A percentile compares a stretch with the other conserved stretches of the same genome.
Conservation (phyloP, 2,888 invertebrate genomes). For the Bellardia bayeri region DNA sequence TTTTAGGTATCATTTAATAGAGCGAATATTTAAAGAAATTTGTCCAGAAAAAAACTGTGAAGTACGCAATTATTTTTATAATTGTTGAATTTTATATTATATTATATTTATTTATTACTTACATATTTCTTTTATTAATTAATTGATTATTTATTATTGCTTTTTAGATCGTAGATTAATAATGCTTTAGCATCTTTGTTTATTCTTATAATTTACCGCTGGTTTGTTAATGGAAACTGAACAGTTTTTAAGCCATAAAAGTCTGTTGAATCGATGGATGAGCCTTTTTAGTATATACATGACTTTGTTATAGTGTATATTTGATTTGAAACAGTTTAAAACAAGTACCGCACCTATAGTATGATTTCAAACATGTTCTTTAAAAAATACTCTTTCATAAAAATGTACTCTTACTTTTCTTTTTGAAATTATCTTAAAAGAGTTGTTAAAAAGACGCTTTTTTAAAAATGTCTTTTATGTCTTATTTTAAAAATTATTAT, state of each 20-base stretch:
- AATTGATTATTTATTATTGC: constrained; percentile 67
- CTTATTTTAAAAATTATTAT: no score
- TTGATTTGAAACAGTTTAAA: no score
- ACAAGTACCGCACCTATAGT: no score
- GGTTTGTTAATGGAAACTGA: constrained; percentile 28
- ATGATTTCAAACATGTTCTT: no score
- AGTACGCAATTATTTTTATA: constrained; percentile 83
- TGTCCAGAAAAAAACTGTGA: constrained; percentile 83
- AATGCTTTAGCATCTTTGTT: constrained; percentile 48
- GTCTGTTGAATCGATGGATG: no score
- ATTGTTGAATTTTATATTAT: constrained; percentile 79
- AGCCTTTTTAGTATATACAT: no score
- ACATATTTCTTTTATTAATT: not conserved
- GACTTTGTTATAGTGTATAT: no score
- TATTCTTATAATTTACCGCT: constrained; percentile 3
- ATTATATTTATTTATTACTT: constrained; percentile 62
- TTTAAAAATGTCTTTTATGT: no score
- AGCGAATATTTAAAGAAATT: constrained; percentile 82
- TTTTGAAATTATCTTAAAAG: no score
- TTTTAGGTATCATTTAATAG: constrained; percentile 83
- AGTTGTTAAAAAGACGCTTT: no score
- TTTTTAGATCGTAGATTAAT: constrained; percentile 70
- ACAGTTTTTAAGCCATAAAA: not conserved
- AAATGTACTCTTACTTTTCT: no score
- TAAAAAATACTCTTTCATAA: no score